Conservation (phyloP, 1,140 invertebrate species). For the Eubasilissa regina region DNA sequence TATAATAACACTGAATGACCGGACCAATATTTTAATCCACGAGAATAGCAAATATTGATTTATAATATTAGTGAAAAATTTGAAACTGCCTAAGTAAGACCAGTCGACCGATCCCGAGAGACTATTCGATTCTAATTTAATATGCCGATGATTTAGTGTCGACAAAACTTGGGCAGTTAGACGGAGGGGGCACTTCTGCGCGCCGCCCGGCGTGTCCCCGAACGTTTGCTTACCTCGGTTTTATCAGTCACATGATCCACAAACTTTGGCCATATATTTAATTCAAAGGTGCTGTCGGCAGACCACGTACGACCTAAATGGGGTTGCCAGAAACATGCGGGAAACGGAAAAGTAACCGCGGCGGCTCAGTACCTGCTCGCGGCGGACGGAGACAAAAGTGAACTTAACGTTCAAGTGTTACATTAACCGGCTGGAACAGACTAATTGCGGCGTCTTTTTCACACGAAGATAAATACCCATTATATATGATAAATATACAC, state of each 20-base stretch:
- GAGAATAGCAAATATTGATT: too few species aligned
- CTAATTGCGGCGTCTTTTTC: too few species aligned
- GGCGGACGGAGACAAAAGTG: neutral
- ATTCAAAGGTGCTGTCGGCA: constrained; percentile 28
- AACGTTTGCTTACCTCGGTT: constrained; percentile 11
- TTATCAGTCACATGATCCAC: constrained; percentile 8
- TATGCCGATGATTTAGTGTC: neutral
- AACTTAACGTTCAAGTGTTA: too few species aligned
- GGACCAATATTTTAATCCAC: too few species aligned
- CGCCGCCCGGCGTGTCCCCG: neutral
- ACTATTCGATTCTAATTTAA: neutral
- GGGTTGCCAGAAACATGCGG: neutral
- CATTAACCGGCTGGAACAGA: too few species aligned
- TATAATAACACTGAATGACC: too few species aligned
- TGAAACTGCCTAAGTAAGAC: too few species aligned
- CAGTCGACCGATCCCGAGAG: too few species aligned
- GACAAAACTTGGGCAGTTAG: constrained; percentile 8
- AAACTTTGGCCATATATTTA: constrained; percentile 38
- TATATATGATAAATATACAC: too few species aligned
- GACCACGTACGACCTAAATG: neutral
- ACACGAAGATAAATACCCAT: too few species aligned
- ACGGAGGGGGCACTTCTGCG: neutral
- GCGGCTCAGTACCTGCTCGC: neutral
- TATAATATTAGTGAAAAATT: too few species aligned
- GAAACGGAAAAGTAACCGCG: constrained; percentile 13